phyloP scores from a whole-genome alignment of 2,113 vertebrate genomes.

The Crotalus tigris region DNA sequence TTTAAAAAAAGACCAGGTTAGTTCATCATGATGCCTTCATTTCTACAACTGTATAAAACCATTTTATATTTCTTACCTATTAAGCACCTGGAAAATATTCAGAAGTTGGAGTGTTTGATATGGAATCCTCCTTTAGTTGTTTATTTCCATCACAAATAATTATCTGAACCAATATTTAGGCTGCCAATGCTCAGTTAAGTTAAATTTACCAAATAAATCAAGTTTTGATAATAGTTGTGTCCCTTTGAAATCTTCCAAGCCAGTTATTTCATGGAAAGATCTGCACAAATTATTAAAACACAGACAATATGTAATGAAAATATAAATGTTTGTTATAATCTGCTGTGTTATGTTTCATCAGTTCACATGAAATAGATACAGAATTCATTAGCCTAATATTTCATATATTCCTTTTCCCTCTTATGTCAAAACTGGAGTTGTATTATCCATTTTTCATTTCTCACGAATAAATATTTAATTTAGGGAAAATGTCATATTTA shows the following conservation, averaged over 20 bases:
- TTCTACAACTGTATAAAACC: conserved; percentile 7
- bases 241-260: neutral
- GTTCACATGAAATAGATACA: neutral
- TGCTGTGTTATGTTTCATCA: neutral
- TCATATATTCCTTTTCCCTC: neutral
- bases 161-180: neutral
- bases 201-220: neutral
- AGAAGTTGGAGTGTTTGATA: neutral
- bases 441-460: neutral
- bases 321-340: neutral
- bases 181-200: neutral
- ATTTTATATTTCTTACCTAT: conserved; percentile 6
- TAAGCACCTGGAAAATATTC: neutral
- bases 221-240: neutral
- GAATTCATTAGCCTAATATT: neutral
- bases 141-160: neutral
- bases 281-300: neutral
- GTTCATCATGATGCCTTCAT: neutral
- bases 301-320: neutral
- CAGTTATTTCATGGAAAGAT: neutral
- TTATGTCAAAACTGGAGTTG: neutral
- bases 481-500: neutral
- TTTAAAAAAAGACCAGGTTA: neutral
- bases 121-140: neutral
- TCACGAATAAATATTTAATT: neutral